Percentiles rank a stretch among this genome's conserved stretches.
Conservation (phyloP, 1,140 invertebrate species). For the Bombus haemorrhoidalis region DNA sequence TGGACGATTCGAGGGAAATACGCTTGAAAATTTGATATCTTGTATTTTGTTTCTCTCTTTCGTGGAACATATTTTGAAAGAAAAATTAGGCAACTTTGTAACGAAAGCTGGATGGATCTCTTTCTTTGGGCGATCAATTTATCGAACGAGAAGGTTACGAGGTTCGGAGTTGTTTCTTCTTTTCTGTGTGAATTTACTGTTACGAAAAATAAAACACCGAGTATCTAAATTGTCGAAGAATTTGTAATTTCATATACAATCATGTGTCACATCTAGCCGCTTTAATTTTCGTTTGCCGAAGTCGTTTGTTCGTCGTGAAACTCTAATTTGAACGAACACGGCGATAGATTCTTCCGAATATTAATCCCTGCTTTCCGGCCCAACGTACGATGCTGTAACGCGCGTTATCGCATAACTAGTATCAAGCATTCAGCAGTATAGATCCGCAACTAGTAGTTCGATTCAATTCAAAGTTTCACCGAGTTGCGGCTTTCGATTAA, state of each 20-base stretch:
- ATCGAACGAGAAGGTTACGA: background rate
- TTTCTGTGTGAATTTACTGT: background rate
- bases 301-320: background rate
- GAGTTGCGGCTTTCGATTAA: conserved; percentile 45
- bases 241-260: background rate
- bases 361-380: background rate
- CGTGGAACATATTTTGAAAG: too few species aligned
- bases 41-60: too few species aligned
- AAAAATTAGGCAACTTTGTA: background rate
- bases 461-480: conserved; percentile 51
- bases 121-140: background rate
- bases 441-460: conserved; percentile 33
- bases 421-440: conserved; percentile 24
- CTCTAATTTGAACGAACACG: background rate
- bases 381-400: background rate
- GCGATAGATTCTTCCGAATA: conserved; percentile 18
- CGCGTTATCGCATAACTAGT: conserved; percentile 13
- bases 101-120: background rate
- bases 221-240: background rate
- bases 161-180: too few species aligned
- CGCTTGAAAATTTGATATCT: too few species aligned
- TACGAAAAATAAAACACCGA: background rate
- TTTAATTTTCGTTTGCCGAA: background rate
- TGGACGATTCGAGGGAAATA: too few species aligned
- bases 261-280: background rate